These are phyloP conservation scores for Julus scanicus DNA, from an alignment of 2,888 invertebrate species.

Conservation along the genomic window DNA sequence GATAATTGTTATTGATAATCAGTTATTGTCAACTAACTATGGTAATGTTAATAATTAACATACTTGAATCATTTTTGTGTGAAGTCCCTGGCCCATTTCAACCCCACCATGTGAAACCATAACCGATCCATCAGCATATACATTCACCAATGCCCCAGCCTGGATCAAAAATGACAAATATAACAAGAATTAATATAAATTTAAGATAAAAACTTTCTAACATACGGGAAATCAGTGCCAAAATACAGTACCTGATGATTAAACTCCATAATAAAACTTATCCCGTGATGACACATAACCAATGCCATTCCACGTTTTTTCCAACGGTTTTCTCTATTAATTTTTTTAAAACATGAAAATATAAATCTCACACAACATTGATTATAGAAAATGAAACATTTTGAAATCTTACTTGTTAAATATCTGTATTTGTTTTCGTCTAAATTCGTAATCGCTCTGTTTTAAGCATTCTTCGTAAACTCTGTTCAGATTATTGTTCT, in stretches of 20 bases:
- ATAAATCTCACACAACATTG: not conserved
- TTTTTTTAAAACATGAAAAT: slow-evolving; percentile 62
- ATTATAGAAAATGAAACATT: not conserved
- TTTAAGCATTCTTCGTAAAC: slow-evolving; percentile 84
- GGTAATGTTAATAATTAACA: not conserved
- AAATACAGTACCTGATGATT: slow-evolving; percentile 79
- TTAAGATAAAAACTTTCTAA: slow-evolving; percentile 21
- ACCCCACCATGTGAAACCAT: slow-evolving; percentile 86
- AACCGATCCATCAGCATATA: slow-evolving; percentile 88
- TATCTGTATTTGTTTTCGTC: slow-evolving; percentile 72
- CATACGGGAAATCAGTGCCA: too few species aligned
- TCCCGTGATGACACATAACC: slow-evolving; percentile 86
- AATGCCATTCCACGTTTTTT: slow-evolving; percentile 86
- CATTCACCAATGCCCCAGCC: slow-evolving; percentile 84
- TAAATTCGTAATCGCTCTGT: slow-evolving; percentile 74
- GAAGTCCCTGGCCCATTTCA: slow-evolving; percentile 97
- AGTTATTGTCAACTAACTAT: not conserved
- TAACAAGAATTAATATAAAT: not conserved
- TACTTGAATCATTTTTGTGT: slow-evolving; percentile 93
- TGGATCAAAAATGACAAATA: slow-evolving; percentile 59
- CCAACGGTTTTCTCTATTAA: slow-evolving; percentile 76
- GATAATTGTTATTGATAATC: slow-evolving; percentile 41
- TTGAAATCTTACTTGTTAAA: slow-evolving; percentile 76
- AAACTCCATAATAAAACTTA: slow-evolving; percentile 80
- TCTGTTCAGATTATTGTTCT: slow-evolving; percentile 76